Percentiles rank a stretch among this genome's conserved stretches.
Evolutionary conservation across 2,888 invertebrate species (phyloP).

Genomic region (Galeruca laticollis): DNA sequence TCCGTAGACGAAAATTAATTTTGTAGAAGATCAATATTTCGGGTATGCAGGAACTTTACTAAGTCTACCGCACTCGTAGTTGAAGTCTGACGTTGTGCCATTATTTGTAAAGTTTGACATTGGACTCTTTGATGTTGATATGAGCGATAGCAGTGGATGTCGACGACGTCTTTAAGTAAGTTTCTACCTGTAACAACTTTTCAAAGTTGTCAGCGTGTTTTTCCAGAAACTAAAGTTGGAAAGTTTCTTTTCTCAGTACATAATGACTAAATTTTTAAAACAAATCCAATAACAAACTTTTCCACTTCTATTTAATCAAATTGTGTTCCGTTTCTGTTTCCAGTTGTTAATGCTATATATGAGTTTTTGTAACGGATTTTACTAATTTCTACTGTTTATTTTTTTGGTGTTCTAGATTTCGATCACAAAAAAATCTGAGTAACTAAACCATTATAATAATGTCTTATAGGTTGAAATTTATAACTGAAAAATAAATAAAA

Average conservation of each 20-base stretch:
- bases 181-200: slow-evolving; percentile 33
- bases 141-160: slow-evolving; percentile 32
- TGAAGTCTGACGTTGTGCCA: slow-evolving; percentile 27
- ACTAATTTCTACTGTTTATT: no score
- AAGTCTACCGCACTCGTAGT: slow-evolving; percentile 9
- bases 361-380: no score
- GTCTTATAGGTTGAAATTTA: no score
- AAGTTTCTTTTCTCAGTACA: not conserved
- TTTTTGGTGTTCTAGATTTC: no score
- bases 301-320: not conserved
- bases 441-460: no score
- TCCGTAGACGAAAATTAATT: not conserved
- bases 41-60: not conserved
- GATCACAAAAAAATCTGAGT: no score
- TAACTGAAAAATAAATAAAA: no score
- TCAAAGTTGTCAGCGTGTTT: slow-evolving; percentile 1
- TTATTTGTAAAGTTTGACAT: slow-evolving; percentile 39
- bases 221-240: not conserved
- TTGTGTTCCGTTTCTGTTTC: no score
- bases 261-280: not conserved
- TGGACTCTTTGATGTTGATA: slow-evolving; percentile 38
- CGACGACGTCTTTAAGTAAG: slow-evolving; percentile 35
- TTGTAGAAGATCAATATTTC: not conserved
- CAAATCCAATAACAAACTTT: not conserved
- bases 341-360: no score